Conservation (phyloP, 2,797 vertebrate species). For the Orientallactaga sibirica region DNA sequence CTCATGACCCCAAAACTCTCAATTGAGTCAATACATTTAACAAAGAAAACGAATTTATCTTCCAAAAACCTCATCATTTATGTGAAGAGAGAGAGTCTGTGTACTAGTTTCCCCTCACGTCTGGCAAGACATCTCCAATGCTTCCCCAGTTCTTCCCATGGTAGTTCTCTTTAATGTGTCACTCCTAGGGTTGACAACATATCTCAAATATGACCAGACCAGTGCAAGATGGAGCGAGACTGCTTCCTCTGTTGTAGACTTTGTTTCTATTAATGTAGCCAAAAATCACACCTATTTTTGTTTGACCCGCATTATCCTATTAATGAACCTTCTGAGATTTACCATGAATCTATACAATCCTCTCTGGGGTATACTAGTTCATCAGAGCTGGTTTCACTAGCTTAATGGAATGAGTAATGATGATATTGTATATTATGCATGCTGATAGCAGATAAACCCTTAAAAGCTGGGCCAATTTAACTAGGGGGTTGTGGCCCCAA, state of each 20-base stretch:
- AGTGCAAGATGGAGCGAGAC: not conserved
- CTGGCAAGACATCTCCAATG: not conserved
- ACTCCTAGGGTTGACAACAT: conserved; percentile 10
- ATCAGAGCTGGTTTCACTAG: not conserved
- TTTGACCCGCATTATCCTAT: not conserved
- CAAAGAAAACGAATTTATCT: conserved; percentile 29
- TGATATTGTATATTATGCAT: not conserved
- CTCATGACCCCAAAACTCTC: not conserved
- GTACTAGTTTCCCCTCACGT: conserved; percentile 18
- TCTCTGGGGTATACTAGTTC: not conserved
- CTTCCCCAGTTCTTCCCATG: not conserved
- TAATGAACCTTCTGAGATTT: conserved; percentile 39
- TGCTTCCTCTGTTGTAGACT: not conserved
- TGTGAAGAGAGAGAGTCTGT: conserved; percentile 31
- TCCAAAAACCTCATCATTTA: not conserved
- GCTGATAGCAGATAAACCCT: not conserved
- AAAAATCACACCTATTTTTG: not conserved
- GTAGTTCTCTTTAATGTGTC: not conserved
- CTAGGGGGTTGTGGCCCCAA: conserved; percentile 67
- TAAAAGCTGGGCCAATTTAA: conserved; percentile 32
- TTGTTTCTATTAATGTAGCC: not conserved
- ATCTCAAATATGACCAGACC: not conserved
- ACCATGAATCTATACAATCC: not conserved
- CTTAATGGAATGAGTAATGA: not conserved
- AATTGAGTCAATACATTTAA: not conserved